A percentile compares a stretch with the other conserved stretches of the same genome.
Conservation (phyloP, 1,140 invertebrate species). For the Euschistus heros region DNA sequence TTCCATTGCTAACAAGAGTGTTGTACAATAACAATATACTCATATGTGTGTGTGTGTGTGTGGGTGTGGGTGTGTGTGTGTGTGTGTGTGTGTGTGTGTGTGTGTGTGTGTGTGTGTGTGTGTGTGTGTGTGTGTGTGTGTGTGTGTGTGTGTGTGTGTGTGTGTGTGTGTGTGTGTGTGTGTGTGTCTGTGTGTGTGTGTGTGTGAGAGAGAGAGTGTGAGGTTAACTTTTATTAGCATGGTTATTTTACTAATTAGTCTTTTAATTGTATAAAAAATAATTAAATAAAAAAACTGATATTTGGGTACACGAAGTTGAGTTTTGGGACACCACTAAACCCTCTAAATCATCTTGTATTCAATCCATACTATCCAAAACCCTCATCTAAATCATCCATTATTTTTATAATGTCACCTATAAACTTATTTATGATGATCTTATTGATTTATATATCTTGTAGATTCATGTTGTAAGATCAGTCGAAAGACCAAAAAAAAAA, state of each 20-base stretch:
- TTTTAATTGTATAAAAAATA: neutral
- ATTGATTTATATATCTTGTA: too few species aligned
- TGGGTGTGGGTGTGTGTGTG: too few species aligned
- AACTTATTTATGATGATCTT: too few species aligned
- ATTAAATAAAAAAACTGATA: neutral
- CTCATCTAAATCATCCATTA: neutral
- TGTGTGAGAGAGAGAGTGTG: slow-evolving; percentile 3
- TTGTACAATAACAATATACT: too few species aligned
- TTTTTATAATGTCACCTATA: too few species aligned
- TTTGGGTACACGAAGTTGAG: neutral
- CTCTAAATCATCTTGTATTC: neutral
- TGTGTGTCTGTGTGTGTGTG: slow-evolving; percentile 19
- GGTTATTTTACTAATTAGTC: neutral
- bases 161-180: neutral
- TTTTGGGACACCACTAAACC: too few species aligned
- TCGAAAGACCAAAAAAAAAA: too few species aligned
- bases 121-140: neutral
- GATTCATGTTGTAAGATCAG: too few species aligned
- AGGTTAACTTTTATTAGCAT: neutral
- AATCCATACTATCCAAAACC: neutral
- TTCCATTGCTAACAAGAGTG: too few species aligned
- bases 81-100: too few species aligned
- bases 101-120: slow-evolving; percentile 1
- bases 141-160: neutral
- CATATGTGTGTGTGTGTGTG: too few species aligned